Evolutionary conservation across 2,113 vertebrate species (phyloP), one percentile per base, ranked within the genome.

Genomic region (Phocoena sinus): DNA sequence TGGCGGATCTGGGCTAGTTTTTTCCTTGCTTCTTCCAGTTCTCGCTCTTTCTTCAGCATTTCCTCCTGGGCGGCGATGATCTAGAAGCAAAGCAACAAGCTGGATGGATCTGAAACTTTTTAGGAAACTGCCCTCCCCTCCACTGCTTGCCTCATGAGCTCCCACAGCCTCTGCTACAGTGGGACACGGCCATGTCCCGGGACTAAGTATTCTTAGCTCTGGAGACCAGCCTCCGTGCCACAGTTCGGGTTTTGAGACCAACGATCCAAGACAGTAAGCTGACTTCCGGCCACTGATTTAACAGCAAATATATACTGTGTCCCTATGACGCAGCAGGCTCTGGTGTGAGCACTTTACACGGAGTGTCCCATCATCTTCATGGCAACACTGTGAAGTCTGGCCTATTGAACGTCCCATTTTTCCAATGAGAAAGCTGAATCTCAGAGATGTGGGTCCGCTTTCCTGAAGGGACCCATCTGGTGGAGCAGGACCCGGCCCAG

Each of bases 11-110:
- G 99, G 93, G 99, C 99, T 97, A 99, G 98, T 89, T 99, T 99
- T 98, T 99, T 99, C 84, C 99, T 99, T 5, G 99, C 99, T 96
- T 99, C 99, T 98, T 99, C 99, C 96, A 99, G 98, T 97, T 99
- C 99, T 41, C 99, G 98, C 83, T 99, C 99, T 97, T 99, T 99
- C 98, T 99, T 99, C 89, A 99, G 98, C 99, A 99, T 99, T 98
- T 99, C 99, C 97, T 99, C 99, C 98, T 99, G 99, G 84, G 99
- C 99, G 0, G 99, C 99, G 13, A 99, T 99, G 98, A 99, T 99
- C 99, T 99, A 97, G 86, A 96, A 95, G 63, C 92, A 89, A 91
- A 89, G 85, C 67, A 96, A 96, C 26, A 92, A 36, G 41, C 0
- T 36, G 3, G 36, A 15, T 80, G 65, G 31, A 68, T 4, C 23